Conservation (phyloP, 1,140 invertebrate genomes). For the Cydia pomonella region DNA sequence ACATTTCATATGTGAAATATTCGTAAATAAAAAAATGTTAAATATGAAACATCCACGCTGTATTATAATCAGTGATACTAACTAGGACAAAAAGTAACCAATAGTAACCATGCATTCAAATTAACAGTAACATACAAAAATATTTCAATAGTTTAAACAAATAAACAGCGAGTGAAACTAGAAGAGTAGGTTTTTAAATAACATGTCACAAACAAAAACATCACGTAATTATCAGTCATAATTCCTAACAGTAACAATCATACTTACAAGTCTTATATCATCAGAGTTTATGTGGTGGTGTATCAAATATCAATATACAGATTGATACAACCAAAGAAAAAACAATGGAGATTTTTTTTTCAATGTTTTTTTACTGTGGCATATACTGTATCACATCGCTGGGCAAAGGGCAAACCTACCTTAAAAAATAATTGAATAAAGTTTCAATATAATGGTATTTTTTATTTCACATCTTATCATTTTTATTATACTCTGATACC, state of each 20-base stretch:
- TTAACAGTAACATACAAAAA: slow-evolving; percentile 9
- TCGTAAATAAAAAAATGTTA: no score
- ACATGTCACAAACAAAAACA: background rate
- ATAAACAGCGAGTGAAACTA: background rate
- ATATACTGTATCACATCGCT: background rate
- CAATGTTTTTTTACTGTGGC: no score
- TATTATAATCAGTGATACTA: background rate
- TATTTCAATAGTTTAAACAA: background rate
- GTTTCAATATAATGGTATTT: no score
- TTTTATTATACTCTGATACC: background rate
- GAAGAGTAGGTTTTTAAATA: background rate
- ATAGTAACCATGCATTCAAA: background rate
- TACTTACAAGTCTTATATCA: background rate
- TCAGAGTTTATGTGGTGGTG: no score
- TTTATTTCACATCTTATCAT: background rate
- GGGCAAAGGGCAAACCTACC: background rate
- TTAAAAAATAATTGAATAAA: no score
- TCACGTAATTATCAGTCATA: background rate
- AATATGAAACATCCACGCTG: background rate
- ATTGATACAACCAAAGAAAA: no score
- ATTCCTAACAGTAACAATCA: background rate
- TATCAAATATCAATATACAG: no score
- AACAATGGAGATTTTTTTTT: no score
- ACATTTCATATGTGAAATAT: background rate
- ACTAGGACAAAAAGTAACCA: background rate